Percentiles rank a stretch among this genome's conserved stretches.
These are phyloP conservation scores for Pseudachorutes palmiensis DNA, from an alignment of 1,140 invertebrate genomes.

Conservation along the genomic window DNA sequence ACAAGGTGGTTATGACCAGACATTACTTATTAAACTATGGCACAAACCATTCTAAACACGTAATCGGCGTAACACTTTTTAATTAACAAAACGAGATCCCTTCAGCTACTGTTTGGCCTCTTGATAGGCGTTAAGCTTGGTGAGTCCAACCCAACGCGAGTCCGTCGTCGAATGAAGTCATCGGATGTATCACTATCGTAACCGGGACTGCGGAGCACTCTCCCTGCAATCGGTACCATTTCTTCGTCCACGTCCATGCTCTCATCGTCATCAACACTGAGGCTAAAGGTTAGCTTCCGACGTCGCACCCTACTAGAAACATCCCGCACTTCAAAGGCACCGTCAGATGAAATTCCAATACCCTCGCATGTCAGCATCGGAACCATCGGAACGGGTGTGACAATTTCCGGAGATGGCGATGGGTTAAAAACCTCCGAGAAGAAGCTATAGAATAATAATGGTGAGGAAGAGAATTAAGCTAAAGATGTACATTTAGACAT, in stretches of 20 bases:
- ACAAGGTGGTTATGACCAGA: too few relatives aligned
- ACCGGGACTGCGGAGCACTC: neutral
- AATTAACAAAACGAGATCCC: neutral
- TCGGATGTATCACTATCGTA: neutral
- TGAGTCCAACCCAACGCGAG: neutral
- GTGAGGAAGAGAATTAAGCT: neutral
- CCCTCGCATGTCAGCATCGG: neutral
- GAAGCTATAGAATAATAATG: constrained; percentile 7
- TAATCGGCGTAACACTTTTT: neutral
- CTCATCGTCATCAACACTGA: neutral
- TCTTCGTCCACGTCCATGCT: neutral
- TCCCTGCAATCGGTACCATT: neutral
- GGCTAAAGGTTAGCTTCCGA: neutral
- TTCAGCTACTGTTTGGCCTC: neutral
- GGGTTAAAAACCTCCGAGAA: neutral
- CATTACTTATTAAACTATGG: too few relatives aligned
- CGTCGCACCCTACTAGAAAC: neutral
- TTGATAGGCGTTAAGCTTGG: neutral
- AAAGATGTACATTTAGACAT: neutral
- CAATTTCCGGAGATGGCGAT: neutral
- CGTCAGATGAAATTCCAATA: neutral
- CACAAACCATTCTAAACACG: too few relatives aligned
- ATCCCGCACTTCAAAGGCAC: neutral
- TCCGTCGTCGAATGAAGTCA: neutral
- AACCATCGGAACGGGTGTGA: neutral